Base-by-base conservation (phyloP, 2,797 vertebrate genomes). In the Channa striata region DNA sequence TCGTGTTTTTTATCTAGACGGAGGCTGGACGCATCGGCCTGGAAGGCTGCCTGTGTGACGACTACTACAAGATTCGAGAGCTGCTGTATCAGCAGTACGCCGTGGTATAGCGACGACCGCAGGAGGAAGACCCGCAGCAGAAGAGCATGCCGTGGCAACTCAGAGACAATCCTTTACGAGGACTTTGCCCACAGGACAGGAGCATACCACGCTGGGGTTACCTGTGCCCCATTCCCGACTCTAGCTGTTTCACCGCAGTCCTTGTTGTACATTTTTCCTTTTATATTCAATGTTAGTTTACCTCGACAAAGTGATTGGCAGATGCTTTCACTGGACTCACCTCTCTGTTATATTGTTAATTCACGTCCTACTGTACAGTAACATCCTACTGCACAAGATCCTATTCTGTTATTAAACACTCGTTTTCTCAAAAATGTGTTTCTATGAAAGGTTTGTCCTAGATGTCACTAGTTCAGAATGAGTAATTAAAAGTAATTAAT, bases 31-130 rank as follows among this genome's bases (percentile, higher is more conserved):
- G 97, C 70, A 98, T 99, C 64, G 97, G 97, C 77, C 88, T 99
- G 91, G 98, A 99, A 93, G 98, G 98, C 87, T 98, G 97, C 89
- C 95, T 98, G 81, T 99, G 98, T 89, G 97, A 98, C 75, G 97
- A 99, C 91, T 99, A 99, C 93, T 99, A 96, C 83, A 97, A 97
- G 93, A 99, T 99, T 92, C 95, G 97, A 86, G 96, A 98, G 91
- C 96, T 99, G 94, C 94, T 99, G 85, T 99, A 99, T 51, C 94
- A 97, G 93, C 97, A 99, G 83, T 99, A 99, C 0, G 98, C 97
- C 48, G 97, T 99, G 80, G 96, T 99, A 74, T 99, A 92, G 93
- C 85, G 62, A 78, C 71, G 78, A 67, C 58, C 54, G 68, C 19
- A 68, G 70, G 9, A 72, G 68, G 48, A 78, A 60, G 42, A 44